These are phyloP conservation scores for Drosophila parvula DNA, from an alignment of 1,140 invertebrate species.

Conservation along the genomic window DNA sequence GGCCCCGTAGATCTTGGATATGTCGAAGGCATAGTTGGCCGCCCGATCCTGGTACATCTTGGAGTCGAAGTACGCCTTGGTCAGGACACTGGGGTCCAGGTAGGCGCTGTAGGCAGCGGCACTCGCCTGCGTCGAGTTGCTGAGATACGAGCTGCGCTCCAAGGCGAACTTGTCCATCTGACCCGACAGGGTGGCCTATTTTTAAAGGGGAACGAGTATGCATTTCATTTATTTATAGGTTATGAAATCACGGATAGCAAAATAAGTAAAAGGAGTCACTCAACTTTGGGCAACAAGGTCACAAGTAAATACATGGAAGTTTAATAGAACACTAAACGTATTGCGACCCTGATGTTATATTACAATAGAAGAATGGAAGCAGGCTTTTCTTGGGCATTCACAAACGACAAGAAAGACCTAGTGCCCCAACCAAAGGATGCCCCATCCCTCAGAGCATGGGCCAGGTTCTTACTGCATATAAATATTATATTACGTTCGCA, in stretches of 20 bases:
- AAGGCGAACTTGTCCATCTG: conserved; percentile 84
- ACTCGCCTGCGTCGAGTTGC: conserved; percentile 78
- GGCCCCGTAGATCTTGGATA: conserved; percentile 88
- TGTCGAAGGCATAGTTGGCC: conserved; percentile 87
- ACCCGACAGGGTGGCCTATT: conserved; percentile 71
- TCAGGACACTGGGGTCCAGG: conserved; percentile 89
- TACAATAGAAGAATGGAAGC: too few species aligned
- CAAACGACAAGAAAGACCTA: too few species aligned
- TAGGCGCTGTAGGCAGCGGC: conserved; percentile 85
- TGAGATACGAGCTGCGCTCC: conserved; percentile 83
- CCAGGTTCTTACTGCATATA: too few species aligned
- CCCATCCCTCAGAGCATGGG: too few species aligned
- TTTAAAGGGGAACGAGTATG: background rate
- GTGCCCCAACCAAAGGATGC: too few species aligned
- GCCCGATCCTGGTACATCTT: conserved; percentile 92
- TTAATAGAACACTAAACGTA: too few species aligned
- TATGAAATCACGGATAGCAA: background rate
- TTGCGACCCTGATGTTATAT: too few species aligned
- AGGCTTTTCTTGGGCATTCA: too few species aligned
- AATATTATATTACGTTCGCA: too few species aligned
- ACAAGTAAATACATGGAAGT: background rate
- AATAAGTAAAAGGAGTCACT: too few species aligned
- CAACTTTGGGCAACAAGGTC: background rate
- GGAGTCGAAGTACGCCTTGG: conserved; percentile 91
- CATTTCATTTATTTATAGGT: background rate